phyloP scores from a whole-genome alignment of 1,140 invertebrate species.

The Sycobia sp. region DNA sequence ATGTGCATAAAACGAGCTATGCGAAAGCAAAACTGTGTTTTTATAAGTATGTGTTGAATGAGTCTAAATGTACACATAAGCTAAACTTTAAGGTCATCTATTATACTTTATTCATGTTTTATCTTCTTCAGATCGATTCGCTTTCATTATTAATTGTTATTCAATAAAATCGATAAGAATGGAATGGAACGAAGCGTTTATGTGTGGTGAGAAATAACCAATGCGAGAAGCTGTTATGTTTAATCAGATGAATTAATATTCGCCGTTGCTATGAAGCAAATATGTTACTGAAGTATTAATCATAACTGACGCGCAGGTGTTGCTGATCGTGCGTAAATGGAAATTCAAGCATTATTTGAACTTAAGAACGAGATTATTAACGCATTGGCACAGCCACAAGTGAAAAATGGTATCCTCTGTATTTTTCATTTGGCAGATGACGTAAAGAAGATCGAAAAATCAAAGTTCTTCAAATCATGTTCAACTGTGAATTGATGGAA shows the following conservation, averaged over 20 bases:
- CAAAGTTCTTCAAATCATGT: background rate
- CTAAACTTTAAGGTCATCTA: background rate
- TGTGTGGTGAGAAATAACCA: too few relatives aligned
- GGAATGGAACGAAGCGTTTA: too few relatives aligned
- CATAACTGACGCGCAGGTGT: background rate
- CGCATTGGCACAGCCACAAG: background rate
- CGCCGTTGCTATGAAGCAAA: background rate
- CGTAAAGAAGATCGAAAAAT: constrained; percentile 17
- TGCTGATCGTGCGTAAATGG: background rate
- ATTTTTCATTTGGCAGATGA: too few relatives aligned
- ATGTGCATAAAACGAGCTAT: too few relatives aligned
- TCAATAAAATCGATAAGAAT: too few relatives aligned
- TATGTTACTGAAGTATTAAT: background rate
- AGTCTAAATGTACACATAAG: constrained; percentile 12
- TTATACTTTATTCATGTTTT: constrained; percentile 9
- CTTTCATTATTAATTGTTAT: constrained; percentile 6
- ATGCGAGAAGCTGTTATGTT: background rate
- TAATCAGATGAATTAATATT: constrained; percentile 7
- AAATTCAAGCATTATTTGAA: constrained; percentile 1
- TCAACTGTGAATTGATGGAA: background rate
- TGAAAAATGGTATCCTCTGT: background rate
- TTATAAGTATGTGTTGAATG: constrained; percentile 15
- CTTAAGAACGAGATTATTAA: background rate
- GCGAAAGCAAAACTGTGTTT: constrained; percentile 10
- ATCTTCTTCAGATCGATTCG: background rate